Conservation (phyloP, 2,888 invertebrate genomes). For the Ichneumon xanthorius region DNA sequence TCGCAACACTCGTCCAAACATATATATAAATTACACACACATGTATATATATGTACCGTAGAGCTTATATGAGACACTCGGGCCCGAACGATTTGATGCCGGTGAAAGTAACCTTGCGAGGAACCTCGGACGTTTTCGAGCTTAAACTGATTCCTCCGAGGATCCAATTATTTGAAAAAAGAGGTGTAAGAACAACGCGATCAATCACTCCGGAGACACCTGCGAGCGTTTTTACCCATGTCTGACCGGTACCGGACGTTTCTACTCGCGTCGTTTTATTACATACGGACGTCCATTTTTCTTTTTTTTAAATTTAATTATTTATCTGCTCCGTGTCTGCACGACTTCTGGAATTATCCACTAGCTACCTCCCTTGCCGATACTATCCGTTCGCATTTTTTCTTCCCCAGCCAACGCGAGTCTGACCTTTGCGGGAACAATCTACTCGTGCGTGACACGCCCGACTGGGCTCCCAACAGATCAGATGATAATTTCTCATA, state of each 20-base stretch:
- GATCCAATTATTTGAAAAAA: conserved; percentile 13
- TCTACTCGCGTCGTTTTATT: conserved; percentile 9
- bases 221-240: background rate
- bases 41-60: background rate
- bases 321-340: background rate
- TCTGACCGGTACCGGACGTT: conserved; percentile 17
- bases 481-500: conserved; percentile 61
- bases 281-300: background rate
- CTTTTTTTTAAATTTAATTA: background rate
- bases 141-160: conserved; percentile 10
- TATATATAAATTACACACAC: conserved; percentile 34
- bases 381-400: conserved; percentile 30
- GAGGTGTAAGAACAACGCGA: background rate
- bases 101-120: conserved; percentile 73
- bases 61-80: conserved; percentile 30
- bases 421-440: conserved; percentile 65
- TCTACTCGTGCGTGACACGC: conserved; percentile 63
- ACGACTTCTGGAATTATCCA: conserved; percentile 13
- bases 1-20: conserved; percentile 63
- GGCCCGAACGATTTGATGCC: conserved; percentile 38
- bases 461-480: conserved; percentile 43
- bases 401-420: conserved; percentile 2
- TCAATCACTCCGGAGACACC: background rate
- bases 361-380: background rate
- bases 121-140: conserved; percentile 34